Conservation (phyloP, 2,113 vertebrate species). For the Pantherophis guttatus region DNA sequence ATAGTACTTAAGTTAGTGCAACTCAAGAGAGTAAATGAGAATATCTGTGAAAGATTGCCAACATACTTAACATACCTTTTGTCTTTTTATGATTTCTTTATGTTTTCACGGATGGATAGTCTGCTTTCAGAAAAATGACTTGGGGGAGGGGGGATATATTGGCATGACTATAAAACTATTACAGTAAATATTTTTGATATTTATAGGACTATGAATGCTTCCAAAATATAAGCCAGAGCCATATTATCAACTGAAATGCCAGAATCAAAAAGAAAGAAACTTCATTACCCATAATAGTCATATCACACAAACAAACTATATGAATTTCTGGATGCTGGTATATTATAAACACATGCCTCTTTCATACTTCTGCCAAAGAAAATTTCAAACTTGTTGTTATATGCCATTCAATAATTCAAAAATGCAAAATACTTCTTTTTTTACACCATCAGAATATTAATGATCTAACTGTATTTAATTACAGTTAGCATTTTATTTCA, state of each 20-base stretch:
- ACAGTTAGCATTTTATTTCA: not conserved
- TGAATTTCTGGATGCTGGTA: not conserved
- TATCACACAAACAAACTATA: not conserved
- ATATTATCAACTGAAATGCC: not conserved
- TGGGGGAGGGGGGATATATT: not conserved
- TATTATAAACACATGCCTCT: not conserved
- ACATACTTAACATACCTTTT: not conserved
- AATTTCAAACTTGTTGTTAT: not conserved
- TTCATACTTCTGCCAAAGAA: not conserved
- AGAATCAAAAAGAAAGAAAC: not conserved
- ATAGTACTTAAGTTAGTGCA: conserved; percentile 1
- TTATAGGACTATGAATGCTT: not conserved
- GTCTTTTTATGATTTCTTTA: conserved; percentile 19
- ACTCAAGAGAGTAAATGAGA: conserved; percentile 18
- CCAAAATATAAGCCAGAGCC: not conserved
- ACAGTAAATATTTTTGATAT: not conserved
- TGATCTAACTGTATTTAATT: not conserved
- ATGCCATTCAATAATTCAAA: not conserved
- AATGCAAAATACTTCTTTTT: not conserved
- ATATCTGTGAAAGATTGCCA: conserved; percentile 18
- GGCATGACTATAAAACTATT: not conserved
- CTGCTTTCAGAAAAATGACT: conserved; percentile 1
- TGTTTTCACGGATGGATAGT: conserved; percentile 10
- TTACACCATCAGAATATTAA: not conserved
- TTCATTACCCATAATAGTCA: not conserved